These are phyloP conservation scores for Euura lappo DNA, from an alignment of 1,140 invertebrate genomes.

Conservation along the genomic window DNA sequence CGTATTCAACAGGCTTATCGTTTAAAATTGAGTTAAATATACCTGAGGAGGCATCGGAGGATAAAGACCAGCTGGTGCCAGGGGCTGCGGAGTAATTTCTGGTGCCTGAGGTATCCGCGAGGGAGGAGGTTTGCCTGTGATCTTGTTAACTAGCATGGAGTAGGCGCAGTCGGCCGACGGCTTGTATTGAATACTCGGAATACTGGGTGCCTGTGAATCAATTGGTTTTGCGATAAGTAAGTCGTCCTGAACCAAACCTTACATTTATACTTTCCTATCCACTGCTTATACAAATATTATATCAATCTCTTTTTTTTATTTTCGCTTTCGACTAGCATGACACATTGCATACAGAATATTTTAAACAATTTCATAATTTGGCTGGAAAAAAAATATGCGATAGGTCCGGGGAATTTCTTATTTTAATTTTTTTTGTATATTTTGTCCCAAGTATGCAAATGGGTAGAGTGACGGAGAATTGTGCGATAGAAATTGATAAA, in stretches of 20 bases:
- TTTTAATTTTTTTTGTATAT: background rate
- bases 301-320: background rate
- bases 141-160: slow-evolving; percentile 82
- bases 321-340: background rate
- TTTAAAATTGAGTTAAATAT: background rate
- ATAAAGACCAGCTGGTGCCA: slow-evolving; percentile 46
- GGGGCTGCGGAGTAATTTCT: slow-evolving; percentile 31
- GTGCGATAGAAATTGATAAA: too few relatives aligned
- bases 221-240: slow-evolving; percentile 20
- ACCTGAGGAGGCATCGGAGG: slow-evolving; percentile 36
- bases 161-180: slow-evolving; percentile 85
- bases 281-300: background rate
- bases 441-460: background rate
- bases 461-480: background rate
- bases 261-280: slow-evolving; percentile 17
- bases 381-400: slow-evolving; percentile 8
- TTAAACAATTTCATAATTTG: background rate
- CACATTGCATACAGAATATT: background rate
- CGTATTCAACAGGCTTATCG: too few relatives aligned
- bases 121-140: slow-evolving; percentile 72
- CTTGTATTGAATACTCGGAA: slow-evolving; percentile 76
- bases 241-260: slow-evolving; percentile 16
- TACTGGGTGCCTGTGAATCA: slow-evolving; percentile 65
- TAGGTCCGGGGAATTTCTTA: background rate
- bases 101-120: slow-evolving; percentile 40